Base-by-base conservation (phyloP, 2,888 invertebrate genomes). In the Leptopilina syphax region DNA sequence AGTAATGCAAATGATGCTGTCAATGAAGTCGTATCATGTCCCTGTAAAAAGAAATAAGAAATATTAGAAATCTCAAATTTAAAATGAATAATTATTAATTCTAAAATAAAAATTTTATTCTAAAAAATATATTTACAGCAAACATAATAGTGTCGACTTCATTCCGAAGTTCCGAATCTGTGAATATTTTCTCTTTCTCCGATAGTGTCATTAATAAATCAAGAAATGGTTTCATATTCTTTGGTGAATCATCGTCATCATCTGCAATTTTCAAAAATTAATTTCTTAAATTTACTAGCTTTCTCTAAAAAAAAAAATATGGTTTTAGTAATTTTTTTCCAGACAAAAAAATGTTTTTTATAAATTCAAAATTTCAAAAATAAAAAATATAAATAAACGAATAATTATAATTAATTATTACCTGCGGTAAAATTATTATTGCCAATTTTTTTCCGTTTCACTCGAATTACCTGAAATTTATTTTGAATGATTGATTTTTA, bases 11-110 rank as follows among this genome's bases (percentile, higher is more conserved):
- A 86, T 41, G 68, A 77, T 67, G 78, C 82, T 7, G 82, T 77
- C 24, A 81, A 76, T n/a, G 85, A 84, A 34, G 83, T 84, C 10
- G 85, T 85, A 54, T 65, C 65, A 34, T 65, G 24, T 6, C 65
- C 65, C 65, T 65, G 34, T 3, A 12, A 65, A 65, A 65, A 3
- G 4, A 34, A 34, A 65, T 24, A 9, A 63, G 18, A 24, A 3
- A 34, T 34, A 3, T 34, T 34, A 34, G 34, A 34, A 34, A 34
- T 34, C 34, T 34, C 34, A 4, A 34, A 34, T 34, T 18, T 18
- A 18, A 18, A 18, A 18, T 18, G 18, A 34, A 34, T 2, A 34
- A 34, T 0, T 3, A 34, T 34, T 34, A 34, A 34, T 3, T 34
- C 1, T 3, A 34, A 34, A 34, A 27, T 27, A 0, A 2, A 18